Base-by-base conservation (phyloP, 2,113 vertebrate genomes). In the Macaca mulatta region DNA sequence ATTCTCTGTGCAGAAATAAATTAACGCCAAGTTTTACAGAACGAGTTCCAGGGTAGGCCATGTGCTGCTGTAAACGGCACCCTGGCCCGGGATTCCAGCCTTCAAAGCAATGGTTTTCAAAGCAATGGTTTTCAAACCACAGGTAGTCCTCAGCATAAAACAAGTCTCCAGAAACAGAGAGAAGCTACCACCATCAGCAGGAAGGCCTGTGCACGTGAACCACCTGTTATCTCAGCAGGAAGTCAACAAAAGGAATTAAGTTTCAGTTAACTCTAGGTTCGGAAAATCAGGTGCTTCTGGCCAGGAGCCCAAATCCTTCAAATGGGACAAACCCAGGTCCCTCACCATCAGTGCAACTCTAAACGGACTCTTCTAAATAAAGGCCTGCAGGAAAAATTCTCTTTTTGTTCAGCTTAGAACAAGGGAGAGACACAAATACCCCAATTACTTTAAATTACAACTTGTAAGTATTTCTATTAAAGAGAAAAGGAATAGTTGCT, bases 361-460 rank as follows among this genome's bases (percentile, higher is more conserved):
- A 93, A 86, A 79, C 14, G 25, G 9, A 90, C 22, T 80, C 72
- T 95, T 96, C 61, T 75, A 90, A 61, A 96, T 40, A 79, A 93
- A 96, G 50, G 32, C 43, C 64, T 90, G 11, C n/a, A 35, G 48
- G 40, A 91, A 97, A 91, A 8, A 69, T 5, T 6, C 59, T 38
- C 59, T 57, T 90, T 95, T 87, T 91, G 74, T 81, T 93, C 89
- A 69, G 30, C 27, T 85, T 91, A 95, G 38, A 89, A 95, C n/a
- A 92, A 38, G 30, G 32, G 20, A n/a, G 35, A 95, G 57, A 35
- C 79, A 92, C 50, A 94, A 90, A 84, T 86, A 88, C 64, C 48
- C 61, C 70, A 87, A 92, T 89, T 92, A 83, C 67, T 90, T 85
- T 95, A 90, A 92, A 95, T 89, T 93, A 79, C 20, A 93, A 80